Evolutionary conservation across 2,113 vertebrate species (phyloP).

Genomic region (Oreochromis tanganicae): DNA sequence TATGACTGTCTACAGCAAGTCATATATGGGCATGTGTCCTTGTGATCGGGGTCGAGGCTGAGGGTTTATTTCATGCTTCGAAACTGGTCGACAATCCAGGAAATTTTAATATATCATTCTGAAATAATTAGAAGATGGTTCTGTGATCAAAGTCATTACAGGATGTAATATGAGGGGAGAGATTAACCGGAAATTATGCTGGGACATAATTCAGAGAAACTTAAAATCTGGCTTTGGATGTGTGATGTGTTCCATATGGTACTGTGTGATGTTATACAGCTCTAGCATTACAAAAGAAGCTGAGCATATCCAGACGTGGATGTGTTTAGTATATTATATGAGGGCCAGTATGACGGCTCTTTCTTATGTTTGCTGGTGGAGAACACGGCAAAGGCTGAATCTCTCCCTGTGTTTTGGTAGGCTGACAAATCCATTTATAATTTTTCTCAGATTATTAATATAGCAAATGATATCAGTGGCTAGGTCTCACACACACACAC

Average conservation of each 20-base stretch:
- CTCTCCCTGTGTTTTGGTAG: conserved; percentile 3
- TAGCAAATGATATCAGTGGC: conserved; percentile 7
- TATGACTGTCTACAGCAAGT: conserved; percentile 10
- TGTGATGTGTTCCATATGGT: conserved; percentile 52
- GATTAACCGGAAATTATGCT: neutral
- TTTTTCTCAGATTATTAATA: neutral
- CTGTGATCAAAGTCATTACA: conserved; percentile 12
- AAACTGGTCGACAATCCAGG: neutral
- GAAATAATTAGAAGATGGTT: conserved; percentile 3
- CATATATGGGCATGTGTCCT: conserved; percentile 12
- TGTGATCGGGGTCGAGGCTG: neutral
- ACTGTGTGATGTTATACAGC: conserved; percentile 10
- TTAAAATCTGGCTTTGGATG: neutral
- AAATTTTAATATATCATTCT: neutral
- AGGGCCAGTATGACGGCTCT: neutral
- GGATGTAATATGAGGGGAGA: neutral
- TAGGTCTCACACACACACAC: neutral
- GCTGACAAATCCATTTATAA: conserved; percentile 19
- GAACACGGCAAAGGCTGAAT: neutral
- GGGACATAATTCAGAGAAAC: conserved; percentile 14
- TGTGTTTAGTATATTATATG: neutral
- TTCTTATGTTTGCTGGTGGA: neutral
- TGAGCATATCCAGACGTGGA: conserved; percentile 41
- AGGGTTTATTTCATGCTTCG: neutral
- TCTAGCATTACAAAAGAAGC: conserved; percentile 7